Conservation (phyloP, 2,888 invertebrate genomes). For the Eulithis prunata region DNA sequence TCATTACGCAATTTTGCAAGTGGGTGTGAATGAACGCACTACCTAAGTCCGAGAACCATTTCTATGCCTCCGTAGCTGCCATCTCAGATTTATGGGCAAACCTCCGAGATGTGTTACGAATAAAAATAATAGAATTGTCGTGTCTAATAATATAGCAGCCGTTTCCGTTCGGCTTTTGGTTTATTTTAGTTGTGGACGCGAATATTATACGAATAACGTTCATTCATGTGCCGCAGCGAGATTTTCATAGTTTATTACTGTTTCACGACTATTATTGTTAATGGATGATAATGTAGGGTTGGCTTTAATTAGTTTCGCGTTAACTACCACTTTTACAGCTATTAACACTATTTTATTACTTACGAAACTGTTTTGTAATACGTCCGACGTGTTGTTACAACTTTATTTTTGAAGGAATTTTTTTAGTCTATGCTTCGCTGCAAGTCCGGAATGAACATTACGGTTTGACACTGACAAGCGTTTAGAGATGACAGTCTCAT, state of each 20-base stretch:
- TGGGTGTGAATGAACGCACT: constrained; percentile 61
- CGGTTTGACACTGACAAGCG: too few relatives aligned
- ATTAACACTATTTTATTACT: constrained; percentile 64
- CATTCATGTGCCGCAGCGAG: constrained; percentile 63
- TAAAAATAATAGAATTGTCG: constrained; percentile 85
- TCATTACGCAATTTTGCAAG: constrained; percentile 63
- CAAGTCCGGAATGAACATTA: too few relatives aligned
- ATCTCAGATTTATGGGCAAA: constrained; percentile 77
- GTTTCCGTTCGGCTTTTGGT: constrained; percentile 81
- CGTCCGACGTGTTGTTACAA: constrained; percentile 41
- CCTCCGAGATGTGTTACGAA: constrained; percentile 81
- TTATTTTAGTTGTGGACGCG: constrained; percentile 80
- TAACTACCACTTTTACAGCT: constrained; percentile 57
- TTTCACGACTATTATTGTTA: constrained; percentile 59
- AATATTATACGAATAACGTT: constrained; percentile 76
- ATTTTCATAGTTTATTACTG: constrained; percentile 61
- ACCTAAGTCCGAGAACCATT: constrained; percentile 69
- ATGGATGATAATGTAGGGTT: constrained; percentile 62
- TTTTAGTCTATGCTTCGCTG: too few relatives aligned
- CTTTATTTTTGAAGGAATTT: too few relatives aligned
- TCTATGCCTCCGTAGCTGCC: constrained; percentile 64
- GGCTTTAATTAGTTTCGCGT: constrained; percentile 60
- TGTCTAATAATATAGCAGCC: constrained; percentile 81
- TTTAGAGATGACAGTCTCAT: too few relatives aligned
- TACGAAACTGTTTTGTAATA: constrained; percentile 57